Evolutionary conservation across 2,888 invertebrate genomes (phyloP), one percentile per base, ranked within the genome.

Genomic region (Stenurella melanura): DNA sequence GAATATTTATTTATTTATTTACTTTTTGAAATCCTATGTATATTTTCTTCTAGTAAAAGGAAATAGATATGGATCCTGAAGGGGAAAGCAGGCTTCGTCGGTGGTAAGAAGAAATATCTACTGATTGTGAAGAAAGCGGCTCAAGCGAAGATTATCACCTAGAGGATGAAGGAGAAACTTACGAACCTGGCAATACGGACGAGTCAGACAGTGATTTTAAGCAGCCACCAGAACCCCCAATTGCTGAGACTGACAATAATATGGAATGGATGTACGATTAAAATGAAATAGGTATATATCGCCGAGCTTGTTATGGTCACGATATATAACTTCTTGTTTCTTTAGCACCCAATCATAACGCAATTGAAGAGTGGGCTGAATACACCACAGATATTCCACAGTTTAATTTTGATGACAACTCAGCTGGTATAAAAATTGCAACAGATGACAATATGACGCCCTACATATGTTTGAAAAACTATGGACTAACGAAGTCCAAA

Each of bases 51-150:
- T n/a, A n/a, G n/a, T n/a, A n/a, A n/a, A n/a, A n/a, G n/a, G n/a
- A n/a, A n/a, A n/a, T n/a, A 54, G 54, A 54, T 54, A 54, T 54
- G 54, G 54, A 54, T 54, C 54, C 54, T n/a, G 12, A n/a, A 9
- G 54, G 12, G n/a, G 54, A 54, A 54, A 54, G n/a, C 11, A 54
- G n/a, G n/a, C 54, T 54, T 54, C 54, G 5, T n/a, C 7, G 12
- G 15, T 54, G n/a, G 54, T 54, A 54, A 9, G 12, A 54, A 9
- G 54, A 54, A 54, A 54, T 54, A 4, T n/a, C 54, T 12, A 54
- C 7, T 11, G 54, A 54, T n/a, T 54, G 12, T 54, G 12, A 12
- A n/a, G 54, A 54, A 54, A n/a, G 54, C n/a, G n/a, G n/a, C n/a
- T 54, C 54, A 9, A n/a, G 4, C 15, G 54, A 54, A 54, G 5